These are phyloP conservation scores for Rhombomys opimus DNA, from an alignment of 2,113 vertebrate genomes.

Conservation along the genomic window DNA sequence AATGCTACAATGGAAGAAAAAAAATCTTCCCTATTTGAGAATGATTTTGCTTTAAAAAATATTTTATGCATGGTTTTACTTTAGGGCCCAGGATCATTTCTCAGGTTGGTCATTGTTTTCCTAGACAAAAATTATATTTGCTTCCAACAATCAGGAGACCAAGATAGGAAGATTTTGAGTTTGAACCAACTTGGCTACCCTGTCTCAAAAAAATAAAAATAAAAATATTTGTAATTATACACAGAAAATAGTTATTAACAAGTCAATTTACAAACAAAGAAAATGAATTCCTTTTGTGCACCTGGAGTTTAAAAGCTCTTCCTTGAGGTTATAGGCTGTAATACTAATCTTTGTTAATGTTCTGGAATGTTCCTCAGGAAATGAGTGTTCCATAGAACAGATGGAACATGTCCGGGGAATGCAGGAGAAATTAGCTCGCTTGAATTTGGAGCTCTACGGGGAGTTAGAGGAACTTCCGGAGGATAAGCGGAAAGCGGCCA, in stretches of 20 bases:
- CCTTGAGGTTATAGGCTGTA: constrained; percentile 38
- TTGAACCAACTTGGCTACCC: background rate
- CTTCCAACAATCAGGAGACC: background rate
- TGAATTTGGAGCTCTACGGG: constrained; percentile 96
- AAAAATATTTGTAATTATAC: constrained; percentile 33
- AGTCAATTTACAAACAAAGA: constrained; percentile 17
- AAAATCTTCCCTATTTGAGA: background rate
- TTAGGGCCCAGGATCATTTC: background rate
- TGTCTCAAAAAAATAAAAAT: background rate
- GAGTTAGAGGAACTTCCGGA: constrained; percentile 96
- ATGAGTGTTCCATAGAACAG: constrained; percentile 98
- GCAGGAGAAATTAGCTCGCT: constrained; percentile 97
- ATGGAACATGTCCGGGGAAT: constrained; percentile 99
- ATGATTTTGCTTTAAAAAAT: background rate
- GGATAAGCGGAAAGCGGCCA: constrained; percentile 93
- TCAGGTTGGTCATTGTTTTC: constrained; percentile 54
- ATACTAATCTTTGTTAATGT: constrained; percentile 59
- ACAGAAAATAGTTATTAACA: constrained; percentile 42
- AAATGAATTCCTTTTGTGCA: constrained; percentile 28
- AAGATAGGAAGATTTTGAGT: background rate
- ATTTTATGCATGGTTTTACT: background rate
- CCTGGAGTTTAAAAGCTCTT: constrained; percentile 44
- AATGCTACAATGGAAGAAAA: constrained; percentile 19
- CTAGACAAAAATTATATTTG: constrained; percentile 26
- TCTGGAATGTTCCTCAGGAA: constrained; percentile 87